phyloP scores from a whole-genome alignment of 1,140 invertebrate genomes.

The Aphidius gifuensis region DNA sequence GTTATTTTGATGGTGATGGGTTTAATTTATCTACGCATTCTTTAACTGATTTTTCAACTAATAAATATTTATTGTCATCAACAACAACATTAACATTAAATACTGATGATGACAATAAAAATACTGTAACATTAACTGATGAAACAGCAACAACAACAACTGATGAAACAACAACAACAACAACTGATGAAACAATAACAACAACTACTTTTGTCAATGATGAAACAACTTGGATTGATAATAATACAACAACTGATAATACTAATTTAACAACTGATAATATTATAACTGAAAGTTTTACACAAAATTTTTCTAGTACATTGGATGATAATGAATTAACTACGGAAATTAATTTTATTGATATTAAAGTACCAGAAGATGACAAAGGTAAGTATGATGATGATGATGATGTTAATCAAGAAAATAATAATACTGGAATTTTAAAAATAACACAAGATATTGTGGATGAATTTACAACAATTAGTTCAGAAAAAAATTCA shows the following conservation, averaged over 20 bases:
- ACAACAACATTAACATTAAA: too few species aligned
- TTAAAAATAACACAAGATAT: slow-evolving; percentile 3
- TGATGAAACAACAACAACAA: neutral
- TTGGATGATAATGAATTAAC: too few species aligned
- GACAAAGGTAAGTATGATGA: slow-evolving; percentile 2
- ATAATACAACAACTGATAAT: neutral
- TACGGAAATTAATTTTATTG: neutral
- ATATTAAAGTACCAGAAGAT: neutral
- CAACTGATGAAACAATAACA: neutral
- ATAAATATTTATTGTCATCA: neutral
- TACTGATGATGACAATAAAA: neutral
- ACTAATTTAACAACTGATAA: neutral
- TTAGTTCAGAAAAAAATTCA: slow-evolving; percentile 3
- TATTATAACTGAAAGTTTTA: too few species aligned
- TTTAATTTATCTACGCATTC: slow-evolving; percentile 2
- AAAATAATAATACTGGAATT: neutral
- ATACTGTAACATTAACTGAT: neutral
- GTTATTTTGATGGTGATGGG: slow-evolving; percentile 8
- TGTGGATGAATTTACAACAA: slow-evolving; percentile 5
- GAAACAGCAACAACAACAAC: neutral
- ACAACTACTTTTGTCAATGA: too few species aligned
- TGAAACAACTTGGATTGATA: neutral
- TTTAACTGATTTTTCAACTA: neutral
- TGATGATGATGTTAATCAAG: neutral
- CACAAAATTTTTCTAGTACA: too few species aligned